These are phyloP conservation scores for Automeris io DNA, from an alignment of 2,888 invertebrate genomes.

Conservation along the genomic window DNA sequence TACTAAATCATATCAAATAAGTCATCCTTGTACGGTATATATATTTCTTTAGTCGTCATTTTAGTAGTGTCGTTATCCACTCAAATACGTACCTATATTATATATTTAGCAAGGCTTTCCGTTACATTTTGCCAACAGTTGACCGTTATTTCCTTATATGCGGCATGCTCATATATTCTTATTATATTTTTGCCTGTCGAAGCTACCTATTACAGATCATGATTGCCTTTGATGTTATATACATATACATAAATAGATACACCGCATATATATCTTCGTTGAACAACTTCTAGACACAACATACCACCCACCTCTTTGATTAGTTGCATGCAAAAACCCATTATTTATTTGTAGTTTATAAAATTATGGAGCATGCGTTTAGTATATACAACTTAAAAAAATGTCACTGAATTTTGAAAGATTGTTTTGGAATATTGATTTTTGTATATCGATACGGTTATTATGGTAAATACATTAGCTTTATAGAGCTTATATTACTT, in stretches of 20 bases:
- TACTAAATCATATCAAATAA: too few relatives aligned
- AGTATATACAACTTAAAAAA: neutral
- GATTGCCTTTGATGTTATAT: neutral
- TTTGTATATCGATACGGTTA: neutral
- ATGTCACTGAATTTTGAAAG: neutral
- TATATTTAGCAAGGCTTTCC: conserved; percentile 1
- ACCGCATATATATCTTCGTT: neutral
- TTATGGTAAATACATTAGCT: neutral
- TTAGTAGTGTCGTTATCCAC: conserved; percentile 1
- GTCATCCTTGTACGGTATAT: conserved; percentile 2
- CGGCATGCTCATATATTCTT: neutral
- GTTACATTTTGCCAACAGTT: neutral
- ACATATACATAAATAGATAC: neutral
- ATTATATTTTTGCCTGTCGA: neutral
- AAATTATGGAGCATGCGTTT: neutral
- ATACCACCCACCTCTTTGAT: neutral
- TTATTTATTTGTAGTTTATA: neutral
- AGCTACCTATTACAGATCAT: neutral
- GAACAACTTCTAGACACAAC: neutral
- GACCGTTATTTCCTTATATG: neutral
- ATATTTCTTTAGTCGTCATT: neutral
- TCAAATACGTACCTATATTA: neutral
- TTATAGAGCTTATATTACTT: conserved; percentile 2
- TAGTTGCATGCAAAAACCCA: neutral
- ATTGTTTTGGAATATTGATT: neutral